These are phyloP conservation scores for Phaenicophaeus curvirostris DNA, from an alignment of 2,797 vertebrate species.

Conservation along the genomic window DNA sequence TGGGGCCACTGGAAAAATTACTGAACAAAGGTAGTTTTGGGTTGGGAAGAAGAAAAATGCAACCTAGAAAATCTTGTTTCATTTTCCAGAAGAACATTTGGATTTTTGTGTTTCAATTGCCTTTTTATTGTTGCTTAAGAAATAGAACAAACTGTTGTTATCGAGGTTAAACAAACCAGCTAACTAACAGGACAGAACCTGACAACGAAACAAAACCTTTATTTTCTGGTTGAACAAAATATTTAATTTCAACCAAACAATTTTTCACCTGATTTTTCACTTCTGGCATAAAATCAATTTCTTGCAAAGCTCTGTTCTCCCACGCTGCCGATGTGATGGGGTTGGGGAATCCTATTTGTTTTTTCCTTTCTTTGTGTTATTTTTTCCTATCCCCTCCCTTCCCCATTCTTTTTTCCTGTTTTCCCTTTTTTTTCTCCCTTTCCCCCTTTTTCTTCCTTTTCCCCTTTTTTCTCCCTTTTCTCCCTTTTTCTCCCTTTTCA, in stretches of 20 bases:
- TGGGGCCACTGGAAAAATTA: background rate
- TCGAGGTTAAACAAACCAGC: background rate
- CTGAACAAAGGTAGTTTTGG: background rate
- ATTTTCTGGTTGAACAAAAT: slow-evolving; percentile 61
- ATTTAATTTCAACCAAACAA: slow-evolving; percentile 54
- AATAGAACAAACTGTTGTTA: background rate
- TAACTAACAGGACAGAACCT: background rate
- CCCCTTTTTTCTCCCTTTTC: background rate
- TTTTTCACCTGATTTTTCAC: slow-evolving; percentile 67
- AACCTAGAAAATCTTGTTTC: background rate
- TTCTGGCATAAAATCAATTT: slow-evolving; percentile 66
- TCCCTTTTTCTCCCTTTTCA: background rate
- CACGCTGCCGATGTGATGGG: background rate
- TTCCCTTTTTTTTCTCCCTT: background rate
- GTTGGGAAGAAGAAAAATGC: background rate
- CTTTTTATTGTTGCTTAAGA: background rate
- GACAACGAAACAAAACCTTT: slow-evolving; percentile 42
- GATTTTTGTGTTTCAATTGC: background rate
- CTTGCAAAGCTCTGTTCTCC: slow-evolving; percentile 16
- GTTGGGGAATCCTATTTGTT: background rate
- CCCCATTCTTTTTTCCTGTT: too few relatives aligned
- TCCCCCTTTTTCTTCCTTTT: too few relatives aligned
- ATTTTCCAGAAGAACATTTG: background rate
- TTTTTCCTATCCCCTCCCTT: background rate
- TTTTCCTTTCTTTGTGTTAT: background rate